Evolutionary conservation across 2,888 invertebrate species (phyloP).

Genomic region (Phytoseiulus persimilis): DNA sequence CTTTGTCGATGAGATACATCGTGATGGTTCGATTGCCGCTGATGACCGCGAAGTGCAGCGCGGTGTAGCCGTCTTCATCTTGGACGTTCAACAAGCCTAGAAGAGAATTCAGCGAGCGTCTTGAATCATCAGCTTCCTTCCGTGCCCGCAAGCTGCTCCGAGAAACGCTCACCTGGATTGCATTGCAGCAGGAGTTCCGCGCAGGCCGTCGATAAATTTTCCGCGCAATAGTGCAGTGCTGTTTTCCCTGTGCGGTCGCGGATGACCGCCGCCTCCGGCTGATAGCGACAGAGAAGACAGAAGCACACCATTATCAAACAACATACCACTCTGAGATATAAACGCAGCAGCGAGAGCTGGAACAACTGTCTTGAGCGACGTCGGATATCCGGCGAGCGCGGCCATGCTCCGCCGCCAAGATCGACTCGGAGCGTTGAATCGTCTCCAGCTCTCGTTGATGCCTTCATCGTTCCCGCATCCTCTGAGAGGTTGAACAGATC

Average conservation of each 20-base stretch:
- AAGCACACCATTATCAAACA: no score
- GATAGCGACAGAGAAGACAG: slow-evolving; percentile 39
- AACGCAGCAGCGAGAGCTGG: no score
- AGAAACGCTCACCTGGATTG: slow-evolving; percentile 57
- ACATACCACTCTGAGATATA: no score
- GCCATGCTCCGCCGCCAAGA: neutral
- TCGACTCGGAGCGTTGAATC: neutral
- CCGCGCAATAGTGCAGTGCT: slow-evolving; percentile 86
- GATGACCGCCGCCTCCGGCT: slow-evolving; percentile 57
- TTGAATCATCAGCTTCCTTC: neutral
- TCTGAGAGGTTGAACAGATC: neutral
- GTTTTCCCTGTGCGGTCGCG: slow-evolving; percentile 74
- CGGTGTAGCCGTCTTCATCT: slow-evolving; percentile 89
- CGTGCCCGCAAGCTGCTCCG: no score
- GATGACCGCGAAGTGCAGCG: slow-evolving; percentile 87
- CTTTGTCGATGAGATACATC: slow-evolving; percentile 50
- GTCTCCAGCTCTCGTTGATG: neutral
- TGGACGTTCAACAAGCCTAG: slow-evolving; percentile 64
- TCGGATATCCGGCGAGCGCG: no score
- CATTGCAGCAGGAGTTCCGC: slow-evolving; percentile 63
- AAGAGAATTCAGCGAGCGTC: slow-evolving; percentile 43
- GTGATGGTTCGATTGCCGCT: slow-evolving; percentile 59
- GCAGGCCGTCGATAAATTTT: slow-evolving; percentile 60
- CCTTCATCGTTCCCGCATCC: neutral
- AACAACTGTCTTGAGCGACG: no score